Conservation (phyloP, 2,113 vertebrate species). For the Corythaeola cristata region DNA sequence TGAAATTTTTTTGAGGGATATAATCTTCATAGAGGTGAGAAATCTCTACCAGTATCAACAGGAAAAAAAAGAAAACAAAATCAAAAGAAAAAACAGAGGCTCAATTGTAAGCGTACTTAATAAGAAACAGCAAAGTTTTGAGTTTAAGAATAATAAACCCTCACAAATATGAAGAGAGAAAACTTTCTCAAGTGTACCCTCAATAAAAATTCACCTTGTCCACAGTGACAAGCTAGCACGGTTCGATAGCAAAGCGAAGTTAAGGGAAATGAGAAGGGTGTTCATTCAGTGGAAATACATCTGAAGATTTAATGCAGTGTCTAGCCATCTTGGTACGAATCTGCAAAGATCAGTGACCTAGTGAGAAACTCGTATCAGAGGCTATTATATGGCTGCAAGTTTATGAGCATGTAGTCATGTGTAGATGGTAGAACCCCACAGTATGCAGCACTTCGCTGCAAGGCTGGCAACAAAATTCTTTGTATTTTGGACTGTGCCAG, state of each 20-base stretch:
- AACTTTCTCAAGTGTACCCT: neutral
- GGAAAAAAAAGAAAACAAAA: neutral
- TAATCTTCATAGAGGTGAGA: neutral
- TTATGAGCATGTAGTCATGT: neutral
- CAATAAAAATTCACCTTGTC: neutral
- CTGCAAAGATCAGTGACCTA: neutral
- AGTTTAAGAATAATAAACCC: neutral
- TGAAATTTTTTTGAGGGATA: neutral
- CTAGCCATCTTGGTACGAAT: neutral
- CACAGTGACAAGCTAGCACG: neutral
- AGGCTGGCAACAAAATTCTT: neutral
- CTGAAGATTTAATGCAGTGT: neutral
- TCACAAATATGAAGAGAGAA: neutral
- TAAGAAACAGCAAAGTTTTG: neutral
- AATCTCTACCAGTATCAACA: neutral
- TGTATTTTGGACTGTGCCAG: neutral
- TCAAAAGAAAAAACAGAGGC: neutral
- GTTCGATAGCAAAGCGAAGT: neutral
- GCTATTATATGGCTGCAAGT: neutral
- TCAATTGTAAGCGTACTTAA: neutral
- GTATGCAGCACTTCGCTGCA: neutral
- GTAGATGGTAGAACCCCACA: neutral
- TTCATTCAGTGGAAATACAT: neutral
- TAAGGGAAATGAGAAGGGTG: neutral
- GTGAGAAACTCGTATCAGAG: neutral